Evolutionary conservation across 2,797 vertebrate species (phyloP).

Genomic region (Heliangelus exortis): DNA sequence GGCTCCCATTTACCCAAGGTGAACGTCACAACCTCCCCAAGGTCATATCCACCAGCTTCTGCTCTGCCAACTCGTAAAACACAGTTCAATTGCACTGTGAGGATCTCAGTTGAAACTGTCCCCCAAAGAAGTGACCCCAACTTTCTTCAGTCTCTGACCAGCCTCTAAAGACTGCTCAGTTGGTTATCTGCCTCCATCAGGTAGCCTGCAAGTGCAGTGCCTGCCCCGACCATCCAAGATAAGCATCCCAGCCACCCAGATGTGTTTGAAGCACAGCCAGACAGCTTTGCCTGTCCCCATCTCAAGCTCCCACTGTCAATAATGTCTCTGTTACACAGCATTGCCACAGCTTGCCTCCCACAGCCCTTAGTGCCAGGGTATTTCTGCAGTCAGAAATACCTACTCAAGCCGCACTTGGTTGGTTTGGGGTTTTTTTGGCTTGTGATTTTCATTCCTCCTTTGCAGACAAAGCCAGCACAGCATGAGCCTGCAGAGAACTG

Average conservation of each 20-base stretch:
- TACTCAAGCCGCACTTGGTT: not conserved
- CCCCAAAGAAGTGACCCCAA: not conserved
- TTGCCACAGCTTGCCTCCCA: constrained; percentile 1
- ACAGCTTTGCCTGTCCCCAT: not conserved
- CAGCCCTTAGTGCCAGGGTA: not conserved
- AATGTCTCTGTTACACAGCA: constrained; percentile 5
- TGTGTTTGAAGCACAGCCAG: not conserved
- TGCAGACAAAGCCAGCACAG: not conserved
- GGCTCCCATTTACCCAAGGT: not conserved
- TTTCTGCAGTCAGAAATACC: not conserved
- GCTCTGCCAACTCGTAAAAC: not conserved
- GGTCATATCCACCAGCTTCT: not conserved
- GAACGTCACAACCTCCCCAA: not conserved
- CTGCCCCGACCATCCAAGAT: not conserved
- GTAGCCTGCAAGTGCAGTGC: not conserved
- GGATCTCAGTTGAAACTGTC: not conserved
- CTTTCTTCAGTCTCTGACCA: not conserved
- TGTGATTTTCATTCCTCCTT: not conserved
- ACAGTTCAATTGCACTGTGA: not conserved
- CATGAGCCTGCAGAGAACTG: rapidly evolving
- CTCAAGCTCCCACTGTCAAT: not conserved
- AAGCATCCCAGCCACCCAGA: not conserved
- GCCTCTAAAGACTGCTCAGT: not conserved
- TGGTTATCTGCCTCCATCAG: not conserved
- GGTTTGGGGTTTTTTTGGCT: not conserved